These are phyloP conservation scores for Patella vulgata DNA, from an alignment of 1,140 invertebrate species.

Conservation along the genomic window DNA sequence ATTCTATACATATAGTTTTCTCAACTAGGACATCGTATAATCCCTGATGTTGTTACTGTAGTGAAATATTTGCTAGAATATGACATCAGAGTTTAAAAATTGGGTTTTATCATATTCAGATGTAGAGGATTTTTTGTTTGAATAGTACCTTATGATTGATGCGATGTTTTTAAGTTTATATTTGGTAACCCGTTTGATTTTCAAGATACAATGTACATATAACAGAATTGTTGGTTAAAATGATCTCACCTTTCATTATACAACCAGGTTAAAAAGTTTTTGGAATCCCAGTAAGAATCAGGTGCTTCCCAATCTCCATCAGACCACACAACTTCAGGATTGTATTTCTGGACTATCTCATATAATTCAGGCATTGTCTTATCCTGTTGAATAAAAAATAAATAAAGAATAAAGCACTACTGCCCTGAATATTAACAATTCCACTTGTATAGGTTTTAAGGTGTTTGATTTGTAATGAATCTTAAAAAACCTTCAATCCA, in stretches of 20 bases:
- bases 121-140: too few relatives aligned
- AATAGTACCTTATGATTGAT: too few relatives aligned
- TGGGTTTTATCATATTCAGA: too few relatives aligned
- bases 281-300: constrained; percentile 76
- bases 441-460: background rate
- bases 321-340: constrained; percentile 93
- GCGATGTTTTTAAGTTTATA: too few relatives aligned
- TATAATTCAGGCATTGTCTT: constrained; percentile 70
- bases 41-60: too few relatives aligned
- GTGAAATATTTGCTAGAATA: too few relatives aligned
- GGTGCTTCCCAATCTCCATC: too few relatives aligned
- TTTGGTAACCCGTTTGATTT: too few relatives aligned
- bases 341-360: constrained; percentile 77
- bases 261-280: constrained; percentile 83
- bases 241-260: constrained; percentile 88
- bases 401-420: background rate
- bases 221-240: too few relatives aligned
- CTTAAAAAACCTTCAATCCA: background rate
- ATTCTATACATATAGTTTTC: background rate
- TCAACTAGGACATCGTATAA: too few relatives aligned
- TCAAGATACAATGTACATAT: too few relatives aligned
- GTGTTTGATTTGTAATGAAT: background rate
- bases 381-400: constrained; percentile 34
- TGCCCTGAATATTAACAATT: background rate
- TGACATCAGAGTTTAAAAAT: too few relatives aligned